These are phyloP conservation scores for Raja brachyura DNA, from an alignment of 2,113 vertebrate genomes.

Conservation along the genomic window DNA sequence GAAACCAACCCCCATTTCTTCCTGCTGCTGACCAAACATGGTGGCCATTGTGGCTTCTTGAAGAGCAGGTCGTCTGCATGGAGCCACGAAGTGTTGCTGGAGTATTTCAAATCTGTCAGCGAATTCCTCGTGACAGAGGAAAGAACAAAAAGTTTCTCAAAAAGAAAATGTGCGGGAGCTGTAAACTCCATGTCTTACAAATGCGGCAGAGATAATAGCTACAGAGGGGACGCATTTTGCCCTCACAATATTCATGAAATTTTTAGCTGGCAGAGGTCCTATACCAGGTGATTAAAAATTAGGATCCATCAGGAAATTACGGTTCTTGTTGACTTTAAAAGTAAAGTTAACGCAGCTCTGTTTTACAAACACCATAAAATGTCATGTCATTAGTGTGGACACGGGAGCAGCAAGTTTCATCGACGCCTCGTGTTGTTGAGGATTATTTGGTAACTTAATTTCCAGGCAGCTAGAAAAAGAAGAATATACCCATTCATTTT, in stretches of 20 bases:
- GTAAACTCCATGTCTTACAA: slow-evolving; percentile 49
- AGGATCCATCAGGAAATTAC: not conserved
- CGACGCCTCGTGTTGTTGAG: not conserved
- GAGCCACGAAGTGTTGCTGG: slow-evolving; percentile 64
- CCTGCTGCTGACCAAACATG: slow-evolving; percentile 58
- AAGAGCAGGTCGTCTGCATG: slow-evolving; percentile 49
- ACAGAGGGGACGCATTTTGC: slow-evolving; percentile 59
- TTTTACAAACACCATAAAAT: not conserved
- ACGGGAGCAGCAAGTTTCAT: not conserved
- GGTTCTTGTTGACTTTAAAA: not conserved
- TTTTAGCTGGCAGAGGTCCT: slow-evolving; percentile 71
- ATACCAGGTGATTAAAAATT: slow-evolving; percentile 58
- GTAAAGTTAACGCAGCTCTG: too few relatives aligned
- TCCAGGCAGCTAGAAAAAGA: not conserved
- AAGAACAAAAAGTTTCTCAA: slow-evolving; percentile 53
- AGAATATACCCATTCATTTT: not conserved
- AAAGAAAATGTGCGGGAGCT: slow-evolving; percentile 49
- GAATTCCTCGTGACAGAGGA: slow-evolving; percentile 70
- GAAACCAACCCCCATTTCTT: slow-evolving; percentile 73
- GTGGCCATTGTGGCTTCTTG: slow-evolving; percentile 68
- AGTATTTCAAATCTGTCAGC: slow-evolving; percentile 66
- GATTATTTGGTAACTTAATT: not conserved
- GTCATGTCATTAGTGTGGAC: not conserved
- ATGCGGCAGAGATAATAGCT: slow-evolving; percentile 58
- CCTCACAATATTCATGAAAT: slow-evolving; percentile 68